Conservation (phyloP, 1,140 invertebrate species). For the Vollenhovia emeryi region DNA sequence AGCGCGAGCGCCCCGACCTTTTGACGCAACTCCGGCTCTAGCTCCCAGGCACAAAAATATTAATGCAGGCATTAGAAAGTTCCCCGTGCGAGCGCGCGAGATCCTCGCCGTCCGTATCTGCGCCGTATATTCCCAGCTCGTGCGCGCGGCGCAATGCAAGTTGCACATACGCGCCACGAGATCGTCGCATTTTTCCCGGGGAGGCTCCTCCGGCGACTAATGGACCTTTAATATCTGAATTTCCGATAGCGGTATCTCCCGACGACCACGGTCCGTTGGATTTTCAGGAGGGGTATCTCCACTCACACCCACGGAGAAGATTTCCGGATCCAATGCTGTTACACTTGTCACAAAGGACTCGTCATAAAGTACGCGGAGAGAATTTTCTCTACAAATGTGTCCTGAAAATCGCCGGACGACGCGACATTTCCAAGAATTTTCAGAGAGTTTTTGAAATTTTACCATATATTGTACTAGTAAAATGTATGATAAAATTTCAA, state of each 20-base stretch:
- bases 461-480: too few relatives aligned
- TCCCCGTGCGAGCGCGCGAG: slow-evolving; percentile 67
- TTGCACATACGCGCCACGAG: not conserved
- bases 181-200: not conserved
- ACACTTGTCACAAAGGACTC: too few relatives aligned
- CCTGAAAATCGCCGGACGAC: too few relatives aligned
- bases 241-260: slow-evolving; percentile 1
- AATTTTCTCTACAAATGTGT: too few relatives aligned
- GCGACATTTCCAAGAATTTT: too few relatives aligned
- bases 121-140: slow-evolving; percentile 21
- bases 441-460: too few relatives aligned
- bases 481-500: too few relatives aligned
- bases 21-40: slow-evolving; percentile 75
- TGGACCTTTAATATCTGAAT: slow-evolving; percentile 6
- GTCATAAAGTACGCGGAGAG: too few relatives aligned
- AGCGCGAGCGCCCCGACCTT: slow-evolving; percentile 68
- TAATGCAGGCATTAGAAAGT: slow-evolving; percentile 79
- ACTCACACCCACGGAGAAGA: too few relatives aligned
- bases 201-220: not conserved
- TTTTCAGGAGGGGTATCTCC: not conserved
- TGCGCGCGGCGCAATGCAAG: slow-evolving; percentile 14
- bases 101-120: slow-evolving; percentile 65
- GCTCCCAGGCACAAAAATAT: slow-evolving; percentile 75
- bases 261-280: not conserved
- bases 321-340: too few relatives aligned